Base-by-base conservation (phyloP, 35 echinoderm and acorn worm genomes). In the Heliocidaris tuberculata region DNA sequence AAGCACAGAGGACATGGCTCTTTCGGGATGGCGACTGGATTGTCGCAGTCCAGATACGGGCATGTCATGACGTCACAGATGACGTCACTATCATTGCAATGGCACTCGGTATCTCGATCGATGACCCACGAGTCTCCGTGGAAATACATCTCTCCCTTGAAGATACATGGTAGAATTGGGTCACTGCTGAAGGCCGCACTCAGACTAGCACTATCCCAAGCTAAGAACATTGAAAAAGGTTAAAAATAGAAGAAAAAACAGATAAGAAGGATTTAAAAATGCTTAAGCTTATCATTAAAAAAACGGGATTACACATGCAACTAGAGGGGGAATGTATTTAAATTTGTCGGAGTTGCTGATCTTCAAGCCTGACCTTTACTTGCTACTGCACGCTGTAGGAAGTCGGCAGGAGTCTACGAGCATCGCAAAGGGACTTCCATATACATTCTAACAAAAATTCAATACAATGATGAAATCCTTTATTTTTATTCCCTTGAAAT, bases 21-120 rank as follows among this genome's bases (percentile, higher is more conserved):
- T 30, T 48, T 48, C 90, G 31, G 31, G 10, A 92, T 48, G 9
- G 31, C 15, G 42, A 92, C 27, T 11, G 90, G 90, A 50, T 92
- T 56, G 50, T 92, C 90, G 90, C 90, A 92, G 50, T 92, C 90
- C 90, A 92, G 24, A 54, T 93, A 93, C 13, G 91, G 91, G 29
- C 91, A 93, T 13, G 91, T 93, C 48, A 59, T 93, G 91, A 93
- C 91, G 91, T 93, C 91, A 93, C 91, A 93, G 49, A 93, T 59
- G 91, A 93, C 49, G n/a, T 93, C 91, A 59, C 91, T 93, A 15
- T 93, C 50, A 27, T 93, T 59, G 19, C 91, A 93, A 32, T 93
- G 91, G 50, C 91, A 93, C 6, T 59, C 10, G 6, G 91, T 93
- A 59, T 93, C 91, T 48, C 50, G 91, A 59, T 93, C 91, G n/a